These are phyloP conservation scores for Ophthalmolycus amberensis DNA, from an alignment of 2,113 vertebrate genomes.

Conservation along the genomic window DNA sequence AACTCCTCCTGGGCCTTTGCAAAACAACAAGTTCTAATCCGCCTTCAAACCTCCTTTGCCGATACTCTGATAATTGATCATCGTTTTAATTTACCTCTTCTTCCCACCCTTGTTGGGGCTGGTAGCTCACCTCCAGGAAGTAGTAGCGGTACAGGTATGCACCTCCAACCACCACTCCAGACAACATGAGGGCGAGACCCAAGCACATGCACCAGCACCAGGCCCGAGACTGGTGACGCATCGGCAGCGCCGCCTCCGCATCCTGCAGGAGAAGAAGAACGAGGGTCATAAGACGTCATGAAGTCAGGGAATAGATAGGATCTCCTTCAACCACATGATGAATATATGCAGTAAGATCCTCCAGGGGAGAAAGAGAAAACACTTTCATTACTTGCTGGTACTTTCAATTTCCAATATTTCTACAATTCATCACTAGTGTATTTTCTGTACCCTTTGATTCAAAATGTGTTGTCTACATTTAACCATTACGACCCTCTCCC, in stretches of 20 bases:
- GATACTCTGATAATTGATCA: fast-evolving
- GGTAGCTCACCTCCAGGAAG: slow-evolving; percentile 85
- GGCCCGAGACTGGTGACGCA: slow-evolving; percentile 85
- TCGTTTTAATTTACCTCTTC: neutral
- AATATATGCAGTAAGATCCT: too few species aligned
- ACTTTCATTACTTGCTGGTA: too few species aligned
- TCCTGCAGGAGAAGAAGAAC: slow-evolving; percentile 80
- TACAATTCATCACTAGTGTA: too few species aligned
- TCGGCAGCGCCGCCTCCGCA: slow-evolving; percentile 84
- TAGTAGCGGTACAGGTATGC: slow-evolving; percentile 94
- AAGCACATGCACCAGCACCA: slow-evolving; percentile 99
- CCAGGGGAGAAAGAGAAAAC: too few species aligned
- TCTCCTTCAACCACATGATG: neutral
- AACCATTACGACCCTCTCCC: too few species aligned
- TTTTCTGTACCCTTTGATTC: too few species aligned
- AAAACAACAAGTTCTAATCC: neutral
- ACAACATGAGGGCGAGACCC: slow-evolving; percentile 93
- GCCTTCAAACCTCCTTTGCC: neutral
- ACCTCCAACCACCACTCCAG: slow-evolving; percentile 92
- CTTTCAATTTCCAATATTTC: too few species aligned
- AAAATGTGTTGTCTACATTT: too few species aligned
- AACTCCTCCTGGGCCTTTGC: neutral
- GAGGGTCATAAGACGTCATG: neutral
- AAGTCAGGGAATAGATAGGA: neutral
- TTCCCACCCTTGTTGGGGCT: neutral